Base-by-base conservation (phyloP, 2,797 vertebrate species). In the Spinibarbus caldwelli region DNA sequence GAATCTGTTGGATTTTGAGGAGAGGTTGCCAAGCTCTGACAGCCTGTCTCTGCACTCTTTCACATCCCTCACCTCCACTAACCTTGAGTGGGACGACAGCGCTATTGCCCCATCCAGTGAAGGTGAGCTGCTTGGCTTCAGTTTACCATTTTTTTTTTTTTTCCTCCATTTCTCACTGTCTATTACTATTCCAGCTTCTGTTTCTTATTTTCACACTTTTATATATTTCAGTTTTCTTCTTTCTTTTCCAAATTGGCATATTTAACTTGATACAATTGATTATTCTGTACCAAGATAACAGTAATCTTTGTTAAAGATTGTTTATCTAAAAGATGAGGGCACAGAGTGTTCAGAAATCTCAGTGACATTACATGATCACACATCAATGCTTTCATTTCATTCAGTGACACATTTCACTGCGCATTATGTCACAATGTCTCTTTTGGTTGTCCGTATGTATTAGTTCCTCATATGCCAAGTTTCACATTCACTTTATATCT, bases 81-180 rank as follows among this genome's bases (percentile, higher is more conserved):
- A 99, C 94, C 94, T 99, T 90, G 98, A 99, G 85, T 99, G 98
- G 98, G 98, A 99, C 0, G 98, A 99, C 94, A 99, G 98, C 0
- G 98, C 98, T 76, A 99, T 99, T 0, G 98, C 98, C 23, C 98
- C 98, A 0, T 99, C 98, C 75, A 99, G 98, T 38, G 98, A 99
- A 95, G 98, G 98, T 98, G 91, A 59, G 34, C 26, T 82, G 14
- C 71, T 49, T 21, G 1, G 23, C 36, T 49, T 64, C 3, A 26
- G 14, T 17, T 71, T 1, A 29, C 41, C 7, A 43, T 7, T 52
- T 52, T 21, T 14, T 7, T 52, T 52, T 21, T 14, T 26, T 9
- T 5, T 2, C n/a, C 12, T 64, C 5, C 47, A 26, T 43, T 14
- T 29, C 38, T 31, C 6, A 31, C 6, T n/a, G n/a, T 79, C 17